Evolutionary conservation across 2,888 invertebrate genomes (phyloP).

Genomic region (Eupelmus urozonus): DNA sequence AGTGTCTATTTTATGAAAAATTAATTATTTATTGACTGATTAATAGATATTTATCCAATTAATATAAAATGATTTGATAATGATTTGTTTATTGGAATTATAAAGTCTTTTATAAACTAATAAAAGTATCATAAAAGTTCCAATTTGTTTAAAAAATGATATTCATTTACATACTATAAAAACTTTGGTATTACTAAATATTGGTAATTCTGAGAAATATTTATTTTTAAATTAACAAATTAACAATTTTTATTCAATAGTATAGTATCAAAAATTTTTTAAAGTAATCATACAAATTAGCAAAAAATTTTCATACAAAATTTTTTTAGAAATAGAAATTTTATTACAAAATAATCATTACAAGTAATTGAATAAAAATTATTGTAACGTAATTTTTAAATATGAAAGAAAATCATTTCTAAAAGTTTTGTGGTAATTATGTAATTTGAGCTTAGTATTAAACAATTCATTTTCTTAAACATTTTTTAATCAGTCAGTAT

Average conservation of each 20-base stretch:
- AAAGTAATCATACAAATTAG: not conserved
- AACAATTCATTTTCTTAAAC: slow-evolving; percentile 5
- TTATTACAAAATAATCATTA: not conserved
- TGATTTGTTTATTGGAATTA: too few relatives aligned
- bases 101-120: too few relatives aligned
- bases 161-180: not conserved
- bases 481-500: slow-evolving; percentile 39
- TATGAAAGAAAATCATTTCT: not conserved
- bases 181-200: too few relatives aligned
- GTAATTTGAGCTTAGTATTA: not conserved
- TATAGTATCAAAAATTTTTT: too few relatives aligned
- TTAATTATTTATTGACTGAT: slow-evolving; percentile 34
- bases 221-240: too few relatives aligned
- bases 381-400: not conserved
- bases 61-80: too few relatives aligned
- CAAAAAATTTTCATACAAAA: not conserved
- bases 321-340: slow-evolving; percentile 1
- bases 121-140: too few relatives aligned
- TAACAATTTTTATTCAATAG: too few relatives aligned
- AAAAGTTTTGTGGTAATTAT: not conserved
- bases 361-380: not conserved
- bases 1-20: slow-evolving; percentile 1
- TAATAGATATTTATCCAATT: not conserved
- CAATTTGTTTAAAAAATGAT: not conserved
- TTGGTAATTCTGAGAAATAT: too few relatives aligned